Percentiles rank a stretch among this genome's conserved stretches.
phyloP scores from a whole-genome alignment of 2,797 vertebrate species.

The Chelidonichthys spinosus region DNA sequence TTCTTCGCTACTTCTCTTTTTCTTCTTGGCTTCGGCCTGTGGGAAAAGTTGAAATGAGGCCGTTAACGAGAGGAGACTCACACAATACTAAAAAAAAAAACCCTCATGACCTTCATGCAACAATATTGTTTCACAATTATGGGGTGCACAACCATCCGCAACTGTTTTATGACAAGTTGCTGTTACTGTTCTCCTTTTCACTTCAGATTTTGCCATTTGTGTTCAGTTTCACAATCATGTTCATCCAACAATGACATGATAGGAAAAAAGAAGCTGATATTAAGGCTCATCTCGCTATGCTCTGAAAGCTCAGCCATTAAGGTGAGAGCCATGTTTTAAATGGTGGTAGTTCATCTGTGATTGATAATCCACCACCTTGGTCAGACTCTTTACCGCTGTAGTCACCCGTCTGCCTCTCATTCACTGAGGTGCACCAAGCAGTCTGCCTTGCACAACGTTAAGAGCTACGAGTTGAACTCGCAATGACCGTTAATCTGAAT shows the following conservation, averaged over 20 bases:
- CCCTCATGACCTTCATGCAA: background rate
- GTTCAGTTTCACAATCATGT: background rate
- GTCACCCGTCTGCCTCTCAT: background rate
- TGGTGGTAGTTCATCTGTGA: background rate
- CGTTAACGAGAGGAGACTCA: slow-evolving; percentile 2
- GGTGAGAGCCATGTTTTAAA: background rate
- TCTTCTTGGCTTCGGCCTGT: slow-evolving; percentile 90
- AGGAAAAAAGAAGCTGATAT: background rate
- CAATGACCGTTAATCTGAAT: background rate
- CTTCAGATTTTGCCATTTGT: background rate
- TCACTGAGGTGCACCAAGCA: background rate
- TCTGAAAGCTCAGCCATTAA: background rate
- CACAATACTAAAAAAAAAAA: background rate
- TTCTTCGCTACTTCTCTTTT: slow-evolving; percentile 92
- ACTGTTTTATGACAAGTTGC: background rate
- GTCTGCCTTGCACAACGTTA: background rate
- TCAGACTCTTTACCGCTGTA: background rate
- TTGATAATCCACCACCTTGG: background rate
- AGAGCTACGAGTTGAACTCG: background rate
- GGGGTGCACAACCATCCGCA: background rate
- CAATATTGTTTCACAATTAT: slow-evolving; percentile 15
- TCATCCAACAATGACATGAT: background rate
- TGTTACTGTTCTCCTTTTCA: background rate
- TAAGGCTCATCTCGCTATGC: background rate
- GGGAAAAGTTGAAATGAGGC: slow-evolving; percentile 15